Evolutionary conservation across 1,140 invertebrate species (phyloP).

Genomic region (Zaprionus taronus): DNA sequence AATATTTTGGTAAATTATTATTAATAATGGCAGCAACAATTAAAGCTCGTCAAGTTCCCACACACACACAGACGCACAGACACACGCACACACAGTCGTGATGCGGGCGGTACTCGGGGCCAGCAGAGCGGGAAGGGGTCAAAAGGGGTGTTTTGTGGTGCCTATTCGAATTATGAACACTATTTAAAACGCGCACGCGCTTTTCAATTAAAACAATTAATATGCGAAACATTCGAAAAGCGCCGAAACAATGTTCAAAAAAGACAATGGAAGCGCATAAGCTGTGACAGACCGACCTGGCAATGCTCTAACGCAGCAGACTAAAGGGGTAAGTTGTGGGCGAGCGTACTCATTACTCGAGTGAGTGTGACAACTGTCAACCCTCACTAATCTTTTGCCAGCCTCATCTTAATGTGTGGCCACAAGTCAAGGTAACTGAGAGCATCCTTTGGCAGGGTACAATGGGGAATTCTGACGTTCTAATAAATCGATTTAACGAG

Average conservation of each 20-base stretch:
- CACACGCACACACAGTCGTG: neutral
- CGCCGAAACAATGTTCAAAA: slow-evolving; percentile 20
- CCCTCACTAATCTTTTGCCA: no score
- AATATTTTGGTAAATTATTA: slow-evolving; percentile 69
- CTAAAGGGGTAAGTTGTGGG: neutral
- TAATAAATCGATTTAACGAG: slow-evolving; percentile 14
- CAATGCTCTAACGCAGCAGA: neutral
- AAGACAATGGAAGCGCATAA: neutral
- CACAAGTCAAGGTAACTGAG: no score
- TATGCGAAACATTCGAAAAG: slow-evolving; percentile 41
- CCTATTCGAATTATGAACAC: slow-evolving; percentile 47
- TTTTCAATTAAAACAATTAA: slow-evolving; percentile 63
- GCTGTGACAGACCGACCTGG: neutral
- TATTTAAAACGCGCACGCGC: slow-evolving; percentile 58
- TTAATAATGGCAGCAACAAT: slow-evolving; percentile 73
- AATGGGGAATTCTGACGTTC: neutral
- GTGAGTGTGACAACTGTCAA: neutral
- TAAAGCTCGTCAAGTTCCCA: slow-evolving; percentile 52
- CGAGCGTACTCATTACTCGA: neutral
- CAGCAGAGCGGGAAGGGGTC: no score
- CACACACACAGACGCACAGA: neutral
- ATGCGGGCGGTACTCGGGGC: slow-evolving; percentile 11
- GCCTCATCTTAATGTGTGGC: no score
- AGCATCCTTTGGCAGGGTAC: no score
- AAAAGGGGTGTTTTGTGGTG: slow-evolving; percentile 15